Conservation (phyloP, 2,888 invertebrate genomes). For the Saturnia japonica region DNA sequence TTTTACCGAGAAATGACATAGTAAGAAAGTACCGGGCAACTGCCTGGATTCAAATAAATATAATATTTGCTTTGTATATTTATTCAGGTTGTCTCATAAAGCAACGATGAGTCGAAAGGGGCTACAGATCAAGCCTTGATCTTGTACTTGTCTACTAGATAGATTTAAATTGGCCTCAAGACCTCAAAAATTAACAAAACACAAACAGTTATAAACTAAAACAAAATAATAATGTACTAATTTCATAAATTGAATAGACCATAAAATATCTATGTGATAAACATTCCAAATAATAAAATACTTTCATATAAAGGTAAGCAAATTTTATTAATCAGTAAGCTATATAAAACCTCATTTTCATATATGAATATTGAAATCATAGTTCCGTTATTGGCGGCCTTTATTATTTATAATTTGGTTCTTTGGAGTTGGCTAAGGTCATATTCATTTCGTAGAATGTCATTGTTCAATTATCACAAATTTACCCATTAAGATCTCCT, state of each 20-base stretch:
- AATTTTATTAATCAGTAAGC: too few species aligned
- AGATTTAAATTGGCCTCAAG: too few species aligned
- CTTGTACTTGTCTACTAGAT: too few species aligned
- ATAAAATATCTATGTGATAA: too few species aligned
- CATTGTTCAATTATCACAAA: slow-evolving; percentile 13
- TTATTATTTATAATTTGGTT: slow-evolving; percentile 4
- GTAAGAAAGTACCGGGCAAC: background rate
- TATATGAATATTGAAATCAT: slow-evolving; percentile 1
- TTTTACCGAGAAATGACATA: background rate
- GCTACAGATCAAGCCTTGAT: too few species aligned
- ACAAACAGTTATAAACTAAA: too few species aligned
- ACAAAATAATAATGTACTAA: too few species aligned
- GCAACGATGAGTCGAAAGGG: background rate
- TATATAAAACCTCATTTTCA: too few species aligned
- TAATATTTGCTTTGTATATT: background rate
- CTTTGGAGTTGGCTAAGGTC: slow-evolving; percentile 15
- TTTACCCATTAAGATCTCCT: slow-evolving; percentile 13
- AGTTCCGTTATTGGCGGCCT: background rate
- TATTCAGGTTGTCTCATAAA: background rate
- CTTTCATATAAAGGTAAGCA: too few species aligned
- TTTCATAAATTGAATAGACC: too few species aligned
- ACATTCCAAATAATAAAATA: too few species aligned
- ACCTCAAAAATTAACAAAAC: too few species aligned
- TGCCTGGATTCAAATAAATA: background rate
- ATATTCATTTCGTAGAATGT: slow-evolving; percentile 14